These are phyloP conservation scores for Cisticola juncidis DNA, from an alignment of 2,113 vertebrate species.

Conservation along the genomic window DNA sequence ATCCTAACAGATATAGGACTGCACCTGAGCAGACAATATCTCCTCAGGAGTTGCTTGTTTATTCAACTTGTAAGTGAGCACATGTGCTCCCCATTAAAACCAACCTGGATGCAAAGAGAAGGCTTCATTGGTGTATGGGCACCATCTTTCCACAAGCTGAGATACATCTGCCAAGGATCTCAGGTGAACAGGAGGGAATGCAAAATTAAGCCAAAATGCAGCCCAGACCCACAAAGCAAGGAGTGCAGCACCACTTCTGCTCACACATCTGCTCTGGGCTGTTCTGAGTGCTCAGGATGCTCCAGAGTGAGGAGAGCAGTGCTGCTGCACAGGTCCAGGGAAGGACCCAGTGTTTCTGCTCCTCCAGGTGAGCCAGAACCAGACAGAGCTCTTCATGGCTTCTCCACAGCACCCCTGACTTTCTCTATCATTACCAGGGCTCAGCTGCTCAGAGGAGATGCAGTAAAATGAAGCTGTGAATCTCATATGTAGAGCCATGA, in stretches of 20 bases:
- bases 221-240: not conserved
- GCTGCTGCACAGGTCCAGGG: fast-evolving
- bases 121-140: not conserved
- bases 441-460: not conserved
- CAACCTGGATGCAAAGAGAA: not conserved
- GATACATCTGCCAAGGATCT: not conserved
- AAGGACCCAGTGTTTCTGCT: not conserved
- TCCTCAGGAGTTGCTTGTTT: not conserved
- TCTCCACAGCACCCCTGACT: not conserved
- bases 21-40: not conserved
- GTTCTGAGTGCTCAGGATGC: fast-evolving
- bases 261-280: not conserved
- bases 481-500: not conserved
- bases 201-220: not conserved
- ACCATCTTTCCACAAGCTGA: not conserved
- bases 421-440: fast-evolving
- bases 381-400: not conserved
- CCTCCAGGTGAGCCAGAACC: not conserved
- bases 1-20: not conserved
- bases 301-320: fast-evolving
- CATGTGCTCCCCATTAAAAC: not conserved
- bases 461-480: not conserved
- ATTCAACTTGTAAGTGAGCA: not conserved
- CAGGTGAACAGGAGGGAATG: not conserved
- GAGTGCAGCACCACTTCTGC: not conserved